Base-by-base conservation (phyloP, 2,113 vertebrate species). In the Gobio gobio region DNA sequence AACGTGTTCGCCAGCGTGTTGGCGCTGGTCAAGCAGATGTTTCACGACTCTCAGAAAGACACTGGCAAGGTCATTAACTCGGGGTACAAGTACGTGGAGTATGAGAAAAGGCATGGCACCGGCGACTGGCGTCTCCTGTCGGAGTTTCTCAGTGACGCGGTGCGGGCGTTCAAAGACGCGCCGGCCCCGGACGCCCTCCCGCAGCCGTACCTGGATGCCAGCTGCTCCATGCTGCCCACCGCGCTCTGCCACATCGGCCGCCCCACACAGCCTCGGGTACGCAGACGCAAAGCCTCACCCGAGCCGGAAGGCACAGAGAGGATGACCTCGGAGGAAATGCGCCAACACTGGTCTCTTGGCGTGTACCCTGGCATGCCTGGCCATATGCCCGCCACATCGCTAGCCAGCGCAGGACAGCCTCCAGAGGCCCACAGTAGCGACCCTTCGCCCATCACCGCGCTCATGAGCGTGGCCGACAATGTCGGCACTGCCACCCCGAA, bases 51-150 rank as follows among this genome's bases (percentile, higher is more conserved):
- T 0, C 92, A 95, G 59, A 96, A 96, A 87, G 96, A 96, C 8
- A 94, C 95, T 0, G 95, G 96, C 18, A 97, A 97, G 87, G 95
- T 94, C 0, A 94, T 96, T 86, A 97, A 95, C 10, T 97, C 96
- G 0, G 96, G 96, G 9, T 95, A 95, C 73, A 96, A 97, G 78
- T 97, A 97, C 45, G 94, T 97, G 72, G 96, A 97, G 14, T 97
- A 97, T 0, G 97, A 97, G 91, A 96, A 96, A 16, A 90, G 95
- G 12, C 96, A 95, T 0, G 95, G 96, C 26, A 91, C 94, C 0
- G 95, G 96, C 0, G 96, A 97, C 85, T 98, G 97, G 97, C 95
- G 96, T 1, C 95, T 95, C n/a, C 90, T 98, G 29, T 94, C 95
- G 0, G 96, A 97, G 92, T 92, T 98, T 20, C 91, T 98, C 22